Evolutionary conservation across 1,140 invertebrate species (phyloP), one percentile per base, ranked within the genome.

Genomic region (Bombus pascuorum): DNA sequence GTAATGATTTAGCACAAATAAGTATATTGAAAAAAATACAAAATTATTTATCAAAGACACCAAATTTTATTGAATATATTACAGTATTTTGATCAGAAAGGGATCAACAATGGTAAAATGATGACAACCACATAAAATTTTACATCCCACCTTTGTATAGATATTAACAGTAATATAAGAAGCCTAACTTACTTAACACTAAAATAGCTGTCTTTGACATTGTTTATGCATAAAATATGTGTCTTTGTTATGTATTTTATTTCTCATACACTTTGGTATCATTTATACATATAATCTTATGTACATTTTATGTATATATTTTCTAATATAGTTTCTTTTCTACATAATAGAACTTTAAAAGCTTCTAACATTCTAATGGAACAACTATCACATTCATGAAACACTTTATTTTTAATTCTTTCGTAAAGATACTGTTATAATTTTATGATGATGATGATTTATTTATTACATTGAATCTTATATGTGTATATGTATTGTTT

Each of bases 341-440:
- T 66, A 80, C 39, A 73, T 80, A 42, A 59, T 87, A 87, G 39
- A 89, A 72, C 83, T 82, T 81, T 88, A 57, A 59, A 88, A 68
- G 75, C 74, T 82, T 66, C 87, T 89, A 89, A 91, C 32, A 77
- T 91, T 90, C 90, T 93, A 93, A 72, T 86, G 53, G 81, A 90
- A 90, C 79, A 93, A 81, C 93, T 94, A 94, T 94, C 93, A 94
- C 94, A 94, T 92, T 93, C 85, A 94, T 89, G 83, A 92, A 91
- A 90, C 91, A 93, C 34, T 68, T 66, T 68, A 81, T 91, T 71
- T 65, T 65, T 62, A 83, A 18, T 84, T 66, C 72, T 74, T 71
- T 57, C 42, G 85, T 86, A 53, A 82, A 76, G 44, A 68, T 85
- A 83, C 73, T 88, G 71, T 83, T 90, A 72, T 85, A 73, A 47